Conservation (phyloP, 2,797 vertebrate genomes). For the Momotus momota region DNA sequence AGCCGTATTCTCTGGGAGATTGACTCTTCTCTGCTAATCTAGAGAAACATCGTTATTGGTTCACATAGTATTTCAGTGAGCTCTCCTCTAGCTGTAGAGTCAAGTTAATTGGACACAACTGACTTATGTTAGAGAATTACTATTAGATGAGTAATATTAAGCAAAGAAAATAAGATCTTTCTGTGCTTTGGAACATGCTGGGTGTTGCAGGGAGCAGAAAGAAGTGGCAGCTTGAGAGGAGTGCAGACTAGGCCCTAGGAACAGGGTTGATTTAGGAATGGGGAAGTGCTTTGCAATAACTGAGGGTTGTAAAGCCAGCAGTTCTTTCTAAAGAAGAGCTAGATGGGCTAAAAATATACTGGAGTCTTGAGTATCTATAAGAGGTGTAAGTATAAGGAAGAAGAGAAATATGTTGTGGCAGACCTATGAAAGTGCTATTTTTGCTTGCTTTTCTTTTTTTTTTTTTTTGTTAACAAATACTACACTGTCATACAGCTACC, state of each 20-base stretch:
- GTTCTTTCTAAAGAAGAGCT: background rate
- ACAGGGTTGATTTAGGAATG: background rate
- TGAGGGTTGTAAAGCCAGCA: background rate
- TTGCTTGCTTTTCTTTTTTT: background rate
- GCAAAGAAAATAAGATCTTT: conserved; percentile 7
- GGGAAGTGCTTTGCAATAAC: background rate
- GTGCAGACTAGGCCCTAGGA: background rate
- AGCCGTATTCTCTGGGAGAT: conserved; percentile 1
- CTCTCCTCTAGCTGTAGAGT: conserved; percentile 7
- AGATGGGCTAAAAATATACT: background rate
- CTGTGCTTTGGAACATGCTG: background rate
- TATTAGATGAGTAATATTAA: conserved; percentile 4
- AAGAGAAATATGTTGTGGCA: background rate
- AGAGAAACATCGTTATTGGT: conserved; percentile 8
- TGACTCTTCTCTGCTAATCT: conserved; percentile 11
- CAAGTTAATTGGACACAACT: background rate
- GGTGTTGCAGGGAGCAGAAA: conserved; percentile 20
- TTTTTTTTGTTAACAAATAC: background rate
- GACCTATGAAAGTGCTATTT: background rate
- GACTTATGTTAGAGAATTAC: background rate
- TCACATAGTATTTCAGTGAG: conserved; percentile 6
- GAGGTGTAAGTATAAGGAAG: background rate
- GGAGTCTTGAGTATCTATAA: background rate
- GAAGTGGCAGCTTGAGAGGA: conserved; percentile 15
- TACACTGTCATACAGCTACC: background rate